Conservation (phyloP, 1,140 invertebrate genomes). For the Lepidurus apus region DNA sequence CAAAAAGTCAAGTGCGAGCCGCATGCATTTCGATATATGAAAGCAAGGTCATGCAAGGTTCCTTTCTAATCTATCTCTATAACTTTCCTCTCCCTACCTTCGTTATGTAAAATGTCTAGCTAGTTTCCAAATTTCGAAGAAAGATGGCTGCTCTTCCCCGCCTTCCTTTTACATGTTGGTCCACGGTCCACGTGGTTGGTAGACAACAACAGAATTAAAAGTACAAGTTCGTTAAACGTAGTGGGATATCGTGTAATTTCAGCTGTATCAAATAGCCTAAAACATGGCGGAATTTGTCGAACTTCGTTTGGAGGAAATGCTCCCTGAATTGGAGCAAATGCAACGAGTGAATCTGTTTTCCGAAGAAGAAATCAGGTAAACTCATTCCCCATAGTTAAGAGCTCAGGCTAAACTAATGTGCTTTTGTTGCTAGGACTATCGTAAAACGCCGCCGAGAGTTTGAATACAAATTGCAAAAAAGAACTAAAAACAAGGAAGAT, state of each 20-base stretch:
- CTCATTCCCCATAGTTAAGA: constrained; percentile 29
- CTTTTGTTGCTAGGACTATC: constrained; percentile 53
- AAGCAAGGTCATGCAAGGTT: neutral
- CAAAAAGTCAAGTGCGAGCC: neutral
- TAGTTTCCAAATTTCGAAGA: neutral
- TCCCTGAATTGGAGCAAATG: constrained; percentile 66
- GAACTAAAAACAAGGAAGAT: constrained; percentile 62
- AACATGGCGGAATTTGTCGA: constrained; percentile 71
- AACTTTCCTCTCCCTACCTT: neutral
- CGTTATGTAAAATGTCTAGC: neutral
- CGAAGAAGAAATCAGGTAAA: constrained; percentile 60
- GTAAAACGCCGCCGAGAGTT: constrained; percentile 60
- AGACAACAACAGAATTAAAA: neutral
- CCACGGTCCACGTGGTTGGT: neutral
- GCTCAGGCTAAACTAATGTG: constrained; percentile 29
- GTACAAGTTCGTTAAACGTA: neutral
- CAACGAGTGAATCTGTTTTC: constrained; percentile 59
- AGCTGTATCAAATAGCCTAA: neutral
- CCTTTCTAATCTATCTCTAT: neutral
- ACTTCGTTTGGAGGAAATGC: constrained; percentile 62
- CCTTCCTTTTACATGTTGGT: neutral
- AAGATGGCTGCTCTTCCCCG: constrained; percentile 16
- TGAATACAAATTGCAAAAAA: constrained; percentile 64
- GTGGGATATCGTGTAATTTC: neutral
- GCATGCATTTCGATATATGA: neutral